Percentiles rank a stretch among this genome's conserved stretches.
phyloP scores from a whole-genome alignment of 2,888 invertebrate genomes.

The Lochmaea crataegi region DNA sequence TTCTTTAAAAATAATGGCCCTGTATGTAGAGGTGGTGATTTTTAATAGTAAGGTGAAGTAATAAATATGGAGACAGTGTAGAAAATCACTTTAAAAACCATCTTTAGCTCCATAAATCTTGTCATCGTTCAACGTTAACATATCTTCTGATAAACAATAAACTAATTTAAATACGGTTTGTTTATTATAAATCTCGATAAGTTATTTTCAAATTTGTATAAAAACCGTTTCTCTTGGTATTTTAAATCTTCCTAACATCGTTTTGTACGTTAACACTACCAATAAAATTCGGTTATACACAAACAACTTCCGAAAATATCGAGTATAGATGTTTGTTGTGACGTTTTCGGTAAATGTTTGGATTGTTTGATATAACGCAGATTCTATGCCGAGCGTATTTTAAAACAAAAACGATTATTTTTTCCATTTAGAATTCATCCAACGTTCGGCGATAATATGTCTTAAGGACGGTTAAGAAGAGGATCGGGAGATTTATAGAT shows the following conservation, averaged over 20 bases:
- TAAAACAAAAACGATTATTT: constrained; percentile 59
- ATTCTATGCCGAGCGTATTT: constrained; percentile 47
- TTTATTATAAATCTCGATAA: not conserved
- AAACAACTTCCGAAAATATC: constrained; percentile 55
- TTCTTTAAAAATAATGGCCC: too few relatives aligned
- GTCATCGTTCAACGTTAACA: not conserved
- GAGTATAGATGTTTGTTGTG: constrained; percentile 59
- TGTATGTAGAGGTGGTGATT: not conserved
- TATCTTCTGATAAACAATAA: constrained; percentile 6
- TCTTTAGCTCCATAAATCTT: not conserved
- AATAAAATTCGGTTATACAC: constrained; percentile 42
- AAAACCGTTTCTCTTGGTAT: not conserved
- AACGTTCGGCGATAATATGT: constrained; percentile 29
- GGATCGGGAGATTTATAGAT: constrained; percentile 44
- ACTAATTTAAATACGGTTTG: constrained; percentile 5
- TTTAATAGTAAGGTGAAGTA: not conserved
- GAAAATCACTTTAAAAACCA: not conserved
- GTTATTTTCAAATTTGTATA: constrained; percentile 13
- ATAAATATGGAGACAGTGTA: not conserved
- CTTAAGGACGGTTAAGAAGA: not conserved
- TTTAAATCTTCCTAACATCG: constrained; percentile 28
- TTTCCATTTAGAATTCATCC: constrained; percentile 48
- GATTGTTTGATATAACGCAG: constrained; percentile 62
- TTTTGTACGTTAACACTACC: constrained; percentile 41
- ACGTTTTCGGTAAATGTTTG: constrained; percentile 62